Percentiles rank a stretch among this genome's conserved stretches.
These are phyloP conservation scores for Mesodorylaimus sp. DNA, from an alignment of 2,888 invertebrate genomes.

Conservation along the genomic window DNA sequence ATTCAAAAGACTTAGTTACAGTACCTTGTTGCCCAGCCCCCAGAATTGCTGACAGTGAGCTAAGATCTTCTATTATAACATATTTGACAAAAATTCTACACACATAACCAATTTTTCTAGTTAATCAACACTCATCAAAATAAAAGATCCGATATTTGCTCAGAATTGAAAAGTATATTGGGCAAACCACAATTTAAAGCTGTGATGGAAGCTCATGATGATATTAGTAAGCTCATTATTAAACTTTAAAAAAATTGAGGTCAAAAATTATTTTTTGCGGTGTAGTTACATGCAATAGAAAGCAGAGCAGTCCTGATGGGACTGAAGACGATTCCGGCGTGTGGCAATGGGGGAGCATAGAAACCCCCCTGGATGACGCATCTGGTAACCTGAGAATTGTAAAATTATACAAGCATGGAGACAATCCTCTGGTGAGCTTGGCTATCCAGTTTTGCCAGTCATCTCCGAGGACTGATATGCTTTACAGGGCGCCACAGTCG, in stretches of 20 bases:
- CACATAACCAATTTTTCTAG: too few relatives aligned
- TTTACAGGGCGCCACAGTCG: constrained; percentile 43
- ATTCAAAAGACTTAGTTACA: too few relatives aligned
- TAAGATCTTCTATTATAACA: too few relatives aligned
- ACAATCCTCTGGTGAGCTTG: constrained; percentile 2
- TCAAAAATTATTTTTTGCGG: neutral
- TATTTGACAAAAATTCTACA: too few relatives aligned
- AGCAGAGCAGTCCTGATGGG: neutral
- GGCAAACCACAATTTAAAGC: constrained; percentile 74
- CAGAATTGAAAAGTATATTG: constrained; percentile 62
- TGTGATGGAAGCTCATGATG: constrained; percentile 69
- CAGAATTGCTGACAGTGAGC: too few relatives aligned
- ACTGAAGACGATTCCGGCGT: neutral
- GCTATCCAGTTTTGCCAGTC: too few relatives aligned
- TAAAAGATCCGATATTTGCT: constrained; percentile 48
- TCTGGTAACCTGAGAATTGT: constrained; percentile 13
- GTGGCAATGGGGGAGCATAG: constrained; percentile 4
- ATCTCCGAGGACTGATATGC: too few relatives aligned
- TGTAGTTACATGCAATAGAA: too few relatives aligned
- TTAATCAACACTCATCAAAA: constrained; percentile 56
- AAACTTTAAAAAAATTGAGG: too few relatives aligned
- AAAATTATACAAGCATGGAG: constrained; percentile 7
- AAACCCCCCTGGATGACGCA: constrained; percentile 14
- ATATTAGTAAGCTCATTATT: constrained; percentile 60
- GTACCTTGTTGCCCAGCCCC: too few relatives aligned